A percentile compares a stretch with the other conserved stretches of the same genome.
phyloP scores from a whole-genome alignment of 2,888 invertebrate species.

The Cordilura impudica region DNA sequence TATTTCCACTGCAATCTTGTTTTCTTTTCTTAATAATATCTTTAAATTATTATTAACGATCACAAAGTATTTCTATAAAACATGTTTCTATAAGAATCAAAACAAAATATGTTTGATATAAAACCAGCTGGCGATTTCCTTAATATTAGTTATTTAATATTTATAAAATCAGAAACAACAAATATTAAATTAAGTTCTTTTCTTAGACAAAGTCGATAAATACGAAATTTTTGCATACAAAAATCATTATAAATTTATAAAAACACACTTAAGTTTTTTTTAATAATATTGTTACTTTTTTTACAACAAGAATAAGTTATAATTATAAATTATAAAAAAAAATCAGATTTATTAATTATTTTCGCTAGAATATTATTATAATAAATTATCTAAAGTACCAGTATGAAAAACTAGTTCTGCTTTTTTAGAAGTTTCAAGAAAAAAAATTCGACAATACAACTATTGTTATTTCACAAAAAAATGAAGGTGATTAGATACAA shows the following conservation, averaged over 20 bases:
- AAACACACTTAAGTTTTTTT: background rate
- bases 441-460: background rate
- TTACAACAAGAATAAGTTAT: background rate
- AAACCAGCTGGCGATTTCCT: background rate
- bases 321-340: background rate
- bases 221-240: slow-evolving; percentile 12
- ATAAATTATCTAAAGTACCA: background rate
- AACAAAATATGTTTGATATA: too few relatives aligned
- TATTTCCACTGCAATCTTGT: background rate
- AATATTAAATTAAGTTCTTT: background rate
- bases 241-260: background rate
- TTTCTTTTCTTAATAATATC: background rate
- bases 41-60: background rate
- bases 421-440: background rate
- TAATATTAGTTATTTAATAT: background rate
- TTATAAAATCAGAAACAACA: background rate
- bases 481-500: slow-evolving; percentile 6
- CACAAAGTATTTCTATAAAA: background rate
- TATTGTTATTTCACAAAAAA: background rate
- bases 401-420: background rate
- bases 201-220: background rate
- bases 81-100: background rate
- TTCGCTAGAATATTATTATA: background rate
- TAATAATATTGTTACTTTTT: background rate
- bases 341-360: background rate